Percentiles rank a stretch among this genome's conserved stretches.
These are phyloP conservation scores for Plebejus argus DNA, from an alignment of 2,888 invertebrate species.

Conservation along the genomic window DNA sequence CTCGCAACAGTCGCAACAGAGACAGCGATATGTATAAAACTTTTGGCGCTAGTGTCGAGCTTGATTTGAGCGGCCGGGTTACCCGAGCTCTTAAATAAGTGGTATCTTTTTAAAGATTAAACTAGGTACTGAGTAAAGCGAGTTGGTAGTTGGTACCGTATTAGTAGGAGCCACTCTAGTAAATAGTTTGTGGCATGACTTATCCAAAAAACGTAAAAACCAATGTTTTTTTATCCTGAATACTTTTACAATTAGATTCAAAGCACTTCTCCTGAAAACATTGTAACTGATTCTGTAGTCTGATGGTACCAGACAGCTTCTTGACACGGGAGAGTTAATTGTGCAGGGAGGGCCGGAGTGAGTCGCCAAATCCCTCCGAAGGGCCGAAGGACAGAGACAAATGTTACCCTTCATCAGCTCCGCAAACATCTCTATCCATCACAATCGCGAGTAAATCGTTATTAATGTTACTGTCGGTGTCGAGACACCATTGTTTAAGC, in stretches of 20 bases:
- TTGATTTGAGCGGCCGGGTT: no score
- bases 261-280: not conserved
- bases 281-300: not conserved
- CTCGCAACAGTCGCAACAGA: no score
- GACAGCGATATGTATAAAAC: no score
- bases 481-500: not conserved
- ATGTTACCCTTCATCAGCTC: slow-evolving; percentile 11
- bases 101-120: no score
- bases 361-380: not conserved
- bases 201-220: no score
- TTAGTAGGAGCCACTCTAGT: no score
- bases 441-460: slow-evolving; percentile 1
- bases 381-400: slow-evolving; percentile 16
- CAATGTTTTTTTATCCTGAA: no score
- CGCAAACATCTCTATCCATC: not conserved
- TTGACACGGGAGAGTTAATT: not conserved
- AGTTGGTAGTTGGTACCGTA: no score
- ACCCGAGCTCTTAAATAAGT: no score
- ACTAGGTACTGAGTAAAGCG: no score
- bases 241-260: not conserved
- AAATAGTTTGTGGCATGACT: no score
- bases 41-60: no score
- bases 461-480: not conserved
- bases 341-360: not conserved
- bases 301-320: not conserved